Conservation (phyloP, 1,140 invertebrate genomes). For the Potamilus streckersoni region DNA sequence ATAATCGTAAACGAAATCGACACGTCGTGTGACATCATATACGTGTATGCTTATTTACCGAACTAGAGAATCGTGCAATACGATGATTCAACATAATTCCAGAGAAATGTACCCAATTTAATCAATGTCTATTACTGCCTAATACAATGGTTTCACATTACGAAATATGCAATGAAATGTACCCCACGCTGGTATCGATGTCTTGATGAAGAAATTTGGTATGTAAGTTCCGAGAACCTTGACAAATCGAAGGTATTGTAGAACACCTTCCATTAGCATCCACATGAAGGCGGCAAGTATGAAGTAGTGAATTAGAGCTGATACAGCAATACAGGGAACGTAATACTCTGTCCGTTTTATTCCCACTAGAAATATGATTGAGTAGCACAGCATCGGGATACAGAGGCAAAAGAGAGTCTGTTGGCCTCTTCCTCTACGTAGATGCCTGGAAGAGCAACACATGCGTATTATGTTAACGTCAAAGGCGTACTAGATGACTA, state of each 20-base stretch:
- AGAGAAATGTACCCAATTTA: too few species aligned
- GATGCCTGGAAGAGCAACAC: conserved; percentile 39
- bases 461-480: too few species aligned
- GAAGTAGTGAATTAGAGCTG: conserved; percentile 69
- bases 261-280: conserved; percentile 69
- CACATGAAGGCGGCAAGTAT: conserved; percentile 68
- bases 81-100: too few species aligned
- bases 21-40: too few species aligned
- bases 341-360: conserved; percentile 43
- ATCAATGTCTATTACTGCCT: too few species aligned
- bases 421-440: conserved; percentile 55
- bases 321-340: conserved; percentile 59
- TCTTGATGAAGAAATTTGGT: conserved; percentile 64
- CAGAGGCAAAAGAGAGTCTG: conserved; percentile 59
- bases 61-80: too few species aligned
- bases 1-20: too few species aligned
- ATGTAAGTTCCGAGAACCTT: conserved; percentile 68
- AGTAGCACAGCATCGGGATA: conserved; percentile 49
- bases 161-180: conserved; percentile 19
- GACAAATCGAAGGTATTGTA: conserved; percentile 69
- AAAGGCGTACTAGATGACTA: too few species aligned
- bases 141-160: too few species aligned
- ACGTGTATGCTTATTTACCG: too few species aligned
- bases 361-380: conserved; percentile 58
- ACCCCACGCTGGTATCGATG: conserved; percentile 68